These are phyloP conservation scores for Daktulosphaira vitifoliae DNA, from an alignment of 1,140 invertebrate species.

Conservation along the genomic window DNA sequence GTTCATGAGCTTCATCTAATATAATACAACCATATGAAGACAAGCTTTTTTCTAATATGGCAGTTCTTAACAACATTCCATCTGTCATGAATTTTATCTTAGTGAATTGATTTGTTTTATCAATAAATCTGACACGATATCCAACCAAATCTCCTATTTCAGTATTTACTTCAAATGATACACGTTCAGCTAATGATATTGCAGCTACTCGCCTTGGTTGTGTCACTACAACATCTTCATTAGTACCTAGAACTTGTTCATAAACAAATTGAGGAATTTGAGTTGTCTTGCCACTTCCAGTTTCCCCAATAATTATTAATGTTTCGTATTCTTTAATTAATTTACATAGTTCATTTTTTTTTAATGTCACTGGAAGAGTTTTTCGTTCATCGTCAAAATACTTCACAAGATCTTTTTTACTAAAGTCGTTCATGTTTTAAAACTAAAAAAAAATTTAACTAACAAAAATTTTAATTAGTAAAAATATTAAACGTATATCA, in stretches of 20 bases:
- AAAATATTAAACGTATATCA: too few relatives aligned
- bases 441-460: neutral
- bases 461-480: too few relatives aligned
- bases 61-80: conserved; percentile 87
- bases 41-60: conserved; percentile 61
- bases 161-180: conserved; percentile 64
- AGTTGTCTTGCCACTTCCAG: conserved; percentile 83
- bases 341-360: conserved; percentile 41
- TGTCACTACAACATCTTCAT: conserved; percentile 65
- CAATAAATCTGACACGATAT: conserved; percentile 89
- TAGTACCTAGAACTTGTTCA: conserved; percentile 50
- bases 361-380: conserved; percentile 2
- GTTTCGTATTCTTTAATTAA: conserved; percentile 53
- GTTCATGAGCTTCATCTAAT: conserved; percentile 95
- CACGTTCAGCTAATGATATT: conserved; percentile 76
- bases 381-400: conserved; percentile 28
- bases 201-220: conserved; percentile 87
- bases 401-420: conserved; percentile 24
- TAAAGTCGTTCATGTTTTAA: conserved; percentile 22
- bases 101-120: conserved; percentile 63
- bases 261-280: conserved; percentile 76
- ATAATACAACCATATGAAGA: conserved; percentile 77
- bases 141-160: conserved; percentile 68
- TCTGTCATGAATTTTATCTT: conserved; percentile 87
- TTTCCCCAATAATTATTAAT: conserved; percentile 77